phyloP scores from a whole-genome alignment of 2,797 vertebrate genomes.

The Choloepus didactylus region DNA sequence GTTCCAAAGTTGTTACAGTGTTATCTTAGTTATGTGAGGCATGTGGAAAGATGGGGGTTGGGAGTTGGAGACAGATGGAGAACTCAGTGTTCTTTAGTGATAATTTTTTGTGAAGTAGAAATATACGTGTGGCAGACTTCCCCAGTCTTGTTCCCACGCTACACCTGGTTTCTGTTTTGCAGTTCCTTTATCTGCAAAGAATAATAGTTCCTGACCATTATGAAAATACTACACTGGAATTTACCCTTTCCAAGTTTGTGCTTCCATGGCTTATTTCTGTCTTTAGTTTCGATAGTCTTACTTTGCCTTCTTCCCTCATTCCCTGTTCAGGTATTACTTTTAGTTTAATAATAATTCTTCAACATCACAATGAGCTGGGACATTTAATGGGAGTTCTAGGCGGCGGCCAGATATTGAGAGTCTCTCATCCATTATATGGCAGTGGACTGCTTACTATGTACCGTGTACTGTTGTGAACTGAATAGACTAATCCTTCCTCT shows the following conservation, averaged over 20 bases:
- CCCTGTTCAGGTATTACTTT: not conserved
- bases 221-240: not conserved
- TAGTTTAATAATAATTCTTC: not conserved
- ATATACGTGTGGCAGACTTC: not conserved
- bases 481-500: not conserved
- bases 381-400: not conserved
- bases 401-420: not conserved
- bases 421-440: not conserved
- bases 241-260: not conserved
- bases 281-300: not conserved
- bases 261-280: not conserved
- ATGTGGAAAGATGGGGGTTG: slow-evolving; percentile 20
- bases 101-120: not conserved
- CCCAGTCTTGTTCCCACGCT: not conserved
- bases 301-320: not conserved
- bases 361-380: not conserved
- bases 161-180: not conserved
- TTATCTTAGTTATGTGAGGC: slow-evolving; percentile 60
- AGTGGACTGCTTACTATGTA: not conserved
- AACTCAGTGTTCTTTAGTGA: slow-evolving; percentile 27
- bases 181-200: not conserved
- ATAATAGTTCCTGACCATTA: not conserved
- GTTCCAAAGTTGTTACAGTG: slow-evolving; percentile 24
- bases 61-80: not conserved
- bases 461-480: not conserved